A percentile compares a stretch with the other conserved stretches of the same genome.
These are phyloP conservation scores for Eilema depressum DNA, from an alignment of 2,888 invertebrate species.

Conservation along the genomic window DNA sequence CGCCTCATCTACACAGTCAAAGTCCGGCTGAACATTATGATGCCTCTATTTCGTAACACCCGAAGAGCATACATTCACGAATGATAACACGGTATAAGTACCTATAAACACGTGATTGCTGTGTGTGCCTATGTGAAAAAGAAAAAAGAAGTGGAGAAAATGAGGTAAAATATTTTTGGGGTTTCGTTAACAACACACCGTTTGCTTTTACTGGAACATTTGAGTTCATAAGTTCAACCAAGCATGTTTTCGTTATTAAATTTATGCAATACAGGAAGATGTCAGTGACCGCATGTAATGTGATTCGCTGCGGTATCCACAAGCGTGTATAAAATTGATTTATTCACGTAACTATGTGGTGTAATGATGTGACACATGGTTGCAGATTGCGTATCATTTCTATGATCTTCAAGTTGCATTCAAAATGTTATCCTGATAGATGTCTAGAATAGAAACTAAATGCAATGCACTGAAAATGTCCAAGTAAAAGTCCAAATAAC, in stretches of 20 bases:
- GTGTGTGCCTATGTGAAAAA: slow-evolving; percentile 22
- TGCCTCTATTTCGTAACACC: slow-evolving; percentile 48
- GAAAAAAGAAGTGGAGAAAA: slow-evolving; percentile 26
- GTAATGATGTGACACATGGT: slow-evolving; percentile 43
- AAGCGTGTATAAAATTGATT: slow-evolving; percentile 78
- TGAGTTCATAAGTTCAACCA: slow-evolving; percentile 33
- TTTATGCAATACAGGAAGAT: slow-evolving; percentile 76
- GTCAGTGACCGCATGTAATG: slow-evolving; percentile 81
- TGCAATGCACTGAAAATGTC: not conserved
- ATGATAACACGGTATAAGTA: slow-evolving; percentile 23
- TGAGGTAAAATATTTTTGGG: slow-evolving; percentile 27
- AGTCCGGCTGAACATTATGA: slow-evolving; percentile 41
- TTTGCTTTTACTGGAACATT: slow-evolving; percentile 34
- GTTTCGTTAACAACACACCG: slow-evolving; percentile 35
- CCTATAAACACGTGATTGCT: slow-evolving; percentile 38
- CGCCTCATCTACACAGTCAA: slow-evolving; percentile 60
- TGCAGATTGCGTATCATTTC: slow-evolving; percentile 42
- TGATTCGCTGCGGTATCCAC: slow-evolving; percentile 77
- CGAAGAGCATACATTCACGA: slow-evolving; percentile 31
- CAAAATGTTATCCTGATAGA: not conserved
- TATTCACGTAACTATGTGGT: slow-evolving; percentile 61
- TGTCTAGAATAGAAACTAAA: not conserved
- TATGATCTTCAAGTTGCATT: slow-evolving; percentile 22
- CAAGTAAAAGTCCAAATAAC: not conserved
- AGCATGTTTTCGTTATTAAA: slow-evolving; percentile 57